These are phyloP conservation scores for Dermatemys mawii DNA, from an alignment of 2,113 vertebrate species.

Conservation along the genomic window DNA sequence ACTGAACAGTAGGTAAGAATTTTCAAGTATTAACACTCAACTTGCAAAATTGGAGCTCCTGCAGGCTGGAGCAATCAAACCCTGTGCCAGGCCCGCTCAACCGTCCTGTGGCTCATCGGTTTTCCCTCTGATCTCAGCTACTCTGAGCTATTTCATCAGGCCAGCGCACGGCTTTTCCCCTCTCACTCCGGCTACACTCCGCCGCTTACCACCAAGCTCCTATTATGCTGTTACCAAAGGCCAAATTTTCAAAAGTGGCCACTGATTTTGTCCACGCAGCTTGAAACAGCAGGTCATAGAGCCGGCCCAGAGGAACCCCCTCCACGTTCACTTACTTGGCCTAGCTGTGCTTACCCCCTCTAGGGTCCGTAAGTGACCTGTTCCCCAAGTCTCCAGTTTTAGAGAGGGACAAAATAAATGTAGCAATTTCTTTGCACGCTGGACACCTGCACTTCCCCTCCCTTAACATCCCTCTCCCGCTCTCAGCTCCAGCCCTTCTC, in stretches of 20 bases:
- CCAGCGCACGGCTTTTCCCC: neutral
- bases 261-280: neutral
- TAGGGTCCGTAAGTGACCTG: too few relatives aligned
- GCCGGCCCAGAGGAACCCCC: neutral
- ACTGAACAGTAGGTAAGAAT: constrained; percentile 3
- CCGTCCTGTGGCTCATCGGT: neutral
- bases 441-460: neutral
- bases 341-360: neutral
- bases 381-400: neutral
- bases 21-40: constrained; percentile 24
- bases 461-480: neutral
- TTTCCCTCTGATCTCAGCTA: neutral
- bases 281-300: neutral
- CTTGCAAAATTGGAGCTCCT: neutral
- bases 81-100: neutral
- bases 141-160: neutral
- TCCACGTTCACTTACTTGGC: neutral
- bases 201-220: neutral
- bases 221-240: neutral
- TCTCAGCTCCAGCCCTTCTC: neutral
- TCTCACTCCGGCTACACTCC: neutral
- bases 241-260: neutral
- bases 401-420: neutral
- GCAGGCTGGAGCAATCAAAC: neutral
- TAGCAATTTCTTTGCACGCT: neutral